Evolutionary conservation across 2,113 vertebrate species (phyloP), one percentile per base, ranked within the genome.

Genomic region (Caracal caracal): DNA sequence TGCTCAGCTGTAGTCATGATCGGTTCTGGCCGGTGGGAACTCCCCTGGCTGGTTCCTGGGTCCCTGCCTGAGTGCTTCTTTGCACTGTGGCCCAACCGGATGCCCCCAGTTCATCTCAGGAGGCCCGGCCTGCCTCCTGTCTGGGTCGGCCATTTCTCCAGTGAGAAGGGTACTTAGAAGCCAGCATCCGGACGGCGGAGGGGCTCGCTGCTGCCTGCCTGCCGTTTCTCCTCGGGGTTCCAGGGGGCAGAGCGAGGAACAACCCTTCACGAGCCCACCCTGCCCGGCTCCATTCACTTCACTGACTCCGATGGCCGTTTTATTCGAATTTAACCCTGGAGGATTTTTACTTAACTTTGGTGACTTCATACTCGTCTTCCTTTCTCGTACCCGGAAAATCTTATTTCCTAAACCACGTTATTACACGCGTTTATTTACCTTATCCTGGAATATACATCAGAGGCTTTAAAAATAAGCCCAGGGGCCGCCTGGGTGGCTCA

Each of bases 201-300:
- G 59, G 3, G 35, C 71, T 76, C 37, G 0, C 5, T 0, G 10
- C 66, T 12, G 28, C 56, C 16, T 43, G 43, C 0, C 35, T 3
- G 28, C 26, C 5, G 0, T 5, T 0, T 24, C n/a, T 5, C 1
- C 24, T 2, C 19, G n/a, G 49, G 17, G 5, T 1, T 10, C 16
- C 15, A 0, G 0, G 9, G 88, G 35, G 49, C 49, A 16, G 30
- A 13, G 79, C 28, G 0, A 13, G 37, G 90, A 47, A 1, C 12
- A 2, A 4, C 24, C 0, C 0, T 2, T 40, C 20, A 3, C 0
- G 0, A 0, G 56, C 71, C 47, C 26, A 2, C 0, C 13, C 37
- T 33, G 47, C 30, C 10, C 2, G 2, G 33, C 33, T 17, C 51
- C 2, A 1, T 15, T 4, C 16, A 30, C 10, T 16, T 11, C 63